Evolutionary conservation across 1,140 invertebrate genomes (phyloP), one percentile per base, ranked within the genome.

Genomic region (Grapholita molesta): DNA sequence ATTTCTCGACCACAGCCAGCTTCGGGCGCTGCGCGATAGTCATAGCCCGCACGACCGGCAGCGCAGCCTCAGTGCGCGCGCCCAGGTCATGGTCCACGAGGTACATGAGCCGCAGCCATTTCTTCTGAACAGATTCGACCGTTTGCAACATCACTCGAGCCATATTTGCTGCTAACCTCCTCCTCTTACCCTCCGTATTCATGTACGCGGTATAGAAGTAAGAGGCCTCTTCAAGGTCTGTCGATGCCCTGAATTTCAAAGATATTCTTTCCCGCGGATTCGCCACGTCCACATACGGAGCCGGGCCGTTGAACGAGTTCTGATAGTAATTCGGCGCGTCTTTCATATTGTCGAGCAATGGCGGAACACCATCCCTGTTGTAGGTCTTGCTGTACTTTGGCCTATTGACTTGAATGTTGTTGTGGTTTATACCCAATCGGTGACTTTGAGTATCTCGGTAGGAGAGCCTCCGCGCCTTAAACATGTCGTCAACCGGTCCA

Each of bases 361-460:
- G 91, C 92, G 94, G 94, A 15, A 92, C 85, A 1, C 98, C 98
- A 90, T 98, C 97, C 24, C 98, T 94, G 84, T 97, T 95, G 83
- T 96, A 97, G 79, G 97, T 97, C 65, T 90, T 92, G 1, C 93
- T 92, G 71, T 94, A 93, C 70, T 95, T 96, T 0, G 98, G 97
- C 76, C 95, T 95, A 84, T 99, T 99, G n/a, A 99, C 96, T 30
- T 96, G 95, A 38, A 99, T 92, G 85, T 97, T 96, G 11, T 95
- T 92, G 85, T 96, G 96, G 90, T 99, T 99, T 0, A 95, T 91
- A 23, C 97, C 97, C 21, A 99, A 91, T 12, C 97, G 94, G 89
- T 98, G 95, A 52, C 96, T 93, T 74, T 98, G 97, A 8, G 97
- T 96, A 82, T 99, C 97, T 0, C 93, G 93, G 83, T 99, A 99